These are phyloP conservation scores for Megaptera novaeangliae DNA, from an alignment of 2,113 vertebrate genomes.

Conservation along the genomic window DNA sequence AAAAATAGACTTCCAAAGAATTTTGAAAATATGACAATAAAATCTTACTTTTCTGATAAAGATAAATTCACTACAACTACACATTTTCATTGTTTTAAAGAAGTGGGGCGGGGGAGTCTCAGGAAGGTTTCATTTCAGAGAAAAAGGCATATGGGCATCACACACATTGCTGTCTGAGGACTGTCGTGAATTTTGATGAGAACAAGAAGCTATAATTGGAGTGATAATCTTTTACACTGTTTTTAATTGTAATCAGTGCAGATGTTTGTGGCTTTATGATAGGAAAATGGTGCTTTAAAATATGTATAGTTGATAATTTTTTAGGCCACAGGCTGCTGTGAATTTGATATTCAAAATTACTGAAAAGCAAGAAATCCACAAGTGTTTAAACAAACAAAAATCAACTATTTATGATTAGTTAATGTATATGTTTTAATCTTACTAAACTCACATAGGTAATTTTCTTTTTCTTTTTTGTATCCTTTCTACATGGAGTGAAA, in stretches of 20 bases:
- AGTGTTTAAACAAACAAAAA: conserved; percentile 24
- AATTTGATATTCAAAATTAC: conserved; percentile 13
- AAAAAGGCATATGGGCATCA: conserved; percentile 31
- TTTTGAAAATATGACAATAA: neutral
- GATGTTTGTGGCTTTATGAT: conserved; percentile 58
- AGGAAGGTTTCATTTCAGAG: conserved; percentile 17
- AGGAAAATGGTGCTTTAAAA: conserved; percentile 17
- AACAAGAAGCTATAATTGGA: conserved; percentile 61
- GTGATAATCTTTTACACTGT: conserved; percentile 62
- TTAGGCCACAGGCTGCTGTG: conserved; percentile 21
- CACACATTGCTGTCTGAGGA: neutral
- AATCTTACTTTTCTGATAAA: conserved; percentile 26
- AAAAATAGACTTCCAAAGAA: neutral
- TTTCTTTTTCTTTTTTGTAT: neutral
- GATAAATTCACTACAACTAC: neutral
- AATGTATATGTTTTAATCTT: neutral
- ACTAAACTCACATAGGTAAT: neutral
- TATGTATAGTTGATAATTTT: conserved; percentile 16
- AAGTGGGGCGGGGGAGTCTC: neutral
- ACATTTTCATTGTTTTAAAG: conserved; percentile 17
- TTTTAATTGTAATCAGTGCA: conserved; percentile 70
- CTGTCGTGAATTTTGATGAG: conserved; percentile 67
- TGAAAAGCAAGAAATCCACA: conserved; percentile 25
- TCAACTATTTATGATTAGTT: neutral
- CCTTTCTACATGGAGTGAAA: neutral